These are phyloP conservation scores for Trichonephila clavipes DNA, from an alignment of 1,140 invertebrate genomes.

Conservation along the genomic window DNA sequence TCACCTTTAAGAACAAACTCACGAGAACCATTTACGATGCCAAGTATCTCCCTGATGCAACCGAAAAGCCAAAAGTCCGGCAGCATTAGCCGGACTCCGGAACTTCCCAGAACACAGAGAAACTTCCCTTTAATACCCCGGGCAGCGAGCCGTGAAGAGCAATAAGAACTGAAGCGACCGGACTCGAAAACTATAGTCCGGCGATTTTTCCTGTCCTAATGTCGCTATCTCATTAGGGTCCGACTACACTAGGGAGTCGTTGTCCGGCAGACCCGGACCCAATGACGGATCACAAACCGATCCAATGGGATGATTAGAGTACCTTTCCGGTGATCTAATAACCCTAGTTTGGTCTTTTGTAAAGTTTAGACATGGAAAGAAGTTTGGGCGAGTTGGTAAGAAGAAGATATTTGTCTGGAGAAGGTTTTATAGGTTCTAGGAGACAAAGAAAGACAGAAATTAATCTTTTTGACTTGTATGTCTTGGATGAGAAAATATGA, in stretches of 20 bases:
- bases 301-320: slow-evolving; percentile 12
- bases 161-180: not conserved
- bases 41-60: not conserved
- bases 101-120: not conserved
- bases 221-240: slow-evolving; percentile 52
- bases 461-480: too few species aligned
- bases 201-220: slow-evolving; percentile 44
- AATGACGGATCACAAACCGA: slow-evolving; percentile 18
- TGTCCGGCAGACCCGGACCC: not conserved
- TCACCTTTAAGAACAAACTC: not conserved
- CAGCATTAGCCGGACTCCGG: slow-evolving; percentile 4
- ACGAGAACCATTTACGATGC: not conserved
- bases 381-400: not conserved
- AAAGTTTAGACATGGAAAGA: not conserved
- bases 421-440: too few species aligned
- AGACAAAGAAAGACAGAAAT: too few species aligned
- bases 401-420: not conserved
- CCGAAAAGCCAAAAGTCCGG: not conserved
- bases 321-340: not conserved
- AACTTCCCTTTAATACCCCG: slow-evolving; percentile 39
- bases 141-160: slow-evolving; percentile 30
- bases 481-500: too few species aligned
- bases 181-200: slow-evolving; percentile 39
- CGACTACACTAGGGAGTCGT: slow-evolving; percentile 3
- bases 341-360: not conserved